Percentiles rank a stretch among this genome's conserved stretches.
Conservation (phyloP, 2,113 vertebrate genomes). For the Oncorhynchus gorbuscha region DNA sequence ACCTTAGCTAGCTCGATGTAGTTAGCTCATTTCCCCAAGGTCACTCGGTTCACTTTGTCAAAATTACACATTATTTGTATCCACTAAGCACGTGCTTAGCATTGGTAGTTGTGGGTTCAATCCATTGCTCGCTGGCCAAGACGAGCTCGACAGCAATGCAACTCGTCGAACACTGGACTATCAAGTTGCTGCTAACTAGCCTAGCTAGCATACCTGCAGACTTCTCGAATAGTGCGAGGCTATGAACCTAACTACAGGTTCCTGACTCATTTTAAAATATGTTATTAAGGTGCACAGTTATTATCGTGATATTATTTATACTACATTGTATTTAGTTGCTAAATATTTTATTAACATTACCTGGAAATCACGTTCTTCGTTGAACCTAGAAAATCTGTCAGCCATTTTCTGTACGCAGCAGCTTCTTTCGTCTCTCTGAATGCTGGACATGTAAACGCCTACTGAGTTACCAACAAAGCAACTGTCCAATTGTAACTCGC, state of each 20-base stretch:
- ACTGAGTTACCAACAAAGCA: background rate
- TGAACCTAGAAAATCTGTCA: slow-evolving; percentile 97
- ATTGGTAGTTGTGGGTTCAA: background rate
- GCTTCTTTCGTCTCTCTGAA: slow-evolving; percentile 34
- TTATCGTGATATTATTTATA: background rate
- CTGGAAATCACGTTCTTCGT: slow-evolving; percentile 98
- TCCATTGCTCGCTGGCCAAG: background rate
- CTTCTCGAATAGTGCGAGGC: background rate
- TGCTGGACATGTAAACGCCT: slow-evolving; percentile 26
- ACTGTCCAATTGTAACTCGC: slow-evolving; percentile 5
- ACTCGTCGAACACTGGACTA: background rate
- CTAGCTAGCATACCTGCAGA: slow-evolving; percentile 1
- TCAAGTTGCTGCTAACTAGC: slow-evolving; percentile 39
- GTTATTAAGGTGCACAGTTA: background rate
- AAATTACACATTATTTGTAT: background rate
- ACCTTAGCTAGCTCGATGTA: slow-evolving; percentile 16
- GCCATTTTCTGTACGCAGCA: slow-evolving; percentile 89
- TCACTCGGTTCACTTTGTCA: background rate
- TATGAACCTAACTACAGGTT: background rate
- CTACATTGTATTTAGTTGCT: background rate
- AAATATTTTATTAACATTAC: slow-evolving; percentile 67
- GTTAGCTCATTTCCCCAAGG: slow-evolving; percentile 46
- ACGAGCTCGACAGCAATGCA: background rate
- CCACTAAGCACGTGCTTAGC: background rate
- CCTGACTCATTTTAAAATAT: background rate